A percentile compares a stretch with the other conserved stretches of the same genome.
Conservation (phyloP, 2,113 vertebrate genomes). For the Felis catus region F.catus_Fca126_mat1.0 CM031415.1:81025501-81026000, state of each 20-base stretch:
- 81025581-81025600: background rate
- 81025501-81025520: background rate
- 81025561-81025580: background rate
- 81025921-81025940: too few species aligned
- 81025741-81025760: background rate
- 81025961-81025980: too few species aligned
- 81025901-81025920: too few species aligned
- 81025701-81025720: background rate
- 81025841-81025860: background rate
- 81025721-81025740: background rate
- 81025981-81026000: too few species aligned
- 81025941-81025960: too few species aligned
- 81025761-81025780: conserved; percentile 6
- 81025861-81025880: background rate
- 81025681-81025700: background rate
- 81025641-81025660: background rate
- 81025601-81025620: background rate
- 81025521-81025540: background rate
- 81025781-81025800: background rate
- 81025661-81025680: background rate
- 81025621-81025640: background rate
- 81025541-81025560: background rate
- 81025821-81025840: background rate
- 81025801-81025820: background rate
- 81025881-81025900: background rate